These are phyloP conservation scores for Ferdinandea cuprea DNA, from an alignment of 2,888 invertebrate genomes.

Conservation along the genomic window DNA sequence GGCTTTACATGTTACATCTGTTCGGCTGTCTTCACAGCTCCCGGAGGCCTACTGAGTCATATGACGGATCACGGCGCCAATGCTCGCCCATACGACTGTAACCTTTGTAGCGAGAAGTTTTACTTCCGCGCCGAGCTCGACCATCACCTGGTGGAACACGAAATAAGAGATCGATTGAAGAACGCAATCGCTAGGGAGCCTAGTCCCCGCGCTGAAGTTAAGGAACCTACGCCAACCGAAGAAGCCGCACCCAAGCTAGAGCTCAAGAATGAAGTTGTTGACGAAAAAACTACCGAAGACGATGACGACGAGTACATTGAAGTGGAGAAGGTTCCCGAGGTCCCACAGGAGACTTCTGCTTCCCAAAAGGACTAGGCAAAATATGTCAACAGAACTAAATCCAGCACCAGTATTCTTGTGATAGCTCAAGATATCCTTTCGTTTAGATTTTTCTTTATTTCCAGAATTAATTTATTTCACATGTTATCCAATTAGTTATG, in stretches of 20 bases:
- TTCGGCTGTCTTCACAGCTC: slow-evolving; percentile 92
- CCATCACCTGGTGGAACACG: slow-evolving; percentile 89
- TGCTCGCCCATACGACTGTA: slow-evolving; percentile 93
- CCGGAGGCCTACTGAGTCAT: slow-evolving; percentile 91
- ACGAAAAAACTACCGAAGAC: slow-evolving; percentile 67
- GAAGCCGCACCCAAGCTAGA: slow-evolving; percentile 32
- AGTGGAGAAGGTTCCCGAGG: slow-evolving; percentile 81
- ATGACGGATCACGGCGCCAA: slow-evolving; percentile 93
- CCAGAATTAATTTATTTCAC: slow-evolving; percentile 70
- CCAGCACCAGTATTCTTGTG: slow-evolving; percentile 73
- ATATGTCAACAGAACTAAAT: slow-evolving; percentile 6
- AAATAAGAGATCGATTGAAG: slow-evolving; percentile 77
- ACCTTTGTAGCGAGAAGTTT: slow-evolving; percentile 91
- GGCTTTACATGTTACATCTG: slow-evolving; percentile 94
- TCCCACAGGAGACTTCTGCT: slow-evolving; percentile 49
- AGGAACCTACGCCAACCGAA: slow-evolving; percentile 35
- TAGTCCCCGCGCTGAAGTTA: slow-evolving; percentile 8
- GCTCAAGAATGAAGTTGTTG: slow-evolving; percentile 39
- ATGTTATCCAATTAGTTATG: slow-evolving; percentile 70
- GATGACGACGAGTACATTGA: slow-evolving; percentile 83
- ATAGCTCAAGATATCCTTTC: slow-evolving; percentile 69
- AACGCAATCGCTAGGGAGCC: slow-evolving; percentile 9
- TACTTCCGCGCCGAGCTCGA: slow-evolving; percentile 96
- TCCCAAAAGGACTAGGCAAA: slow-evolving; percentile 42
- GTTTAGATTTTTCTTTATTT: slow-evolving; percentile 49